Evolutionary conservation across 2,888 invertebrate genomes (phyloP).

Genomic region (Dasysyrphus albostriatus): DNA sequence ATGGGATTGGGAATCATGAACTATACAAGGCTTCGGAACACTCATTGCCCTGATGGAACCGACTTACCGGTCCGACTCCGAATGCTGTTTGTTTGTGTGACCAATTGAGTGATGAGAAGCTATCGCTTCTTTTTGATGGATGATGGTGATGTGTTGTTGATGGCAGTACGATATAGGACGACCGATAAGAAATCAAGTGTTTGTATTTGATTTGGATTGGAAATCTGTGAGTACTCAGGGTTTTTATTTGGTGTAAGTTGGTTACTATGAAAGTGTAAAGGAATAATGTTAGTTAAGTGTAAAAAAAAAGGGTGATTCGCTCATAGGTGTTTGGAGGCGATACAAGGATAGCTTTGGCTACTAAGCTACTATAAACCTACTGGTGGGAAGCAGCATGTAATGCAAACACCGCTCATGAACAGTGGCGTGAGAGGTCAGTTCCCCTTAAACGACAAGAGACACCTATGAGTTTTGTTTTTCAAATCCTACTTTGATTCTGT

Average conservation of each 20-base stretch:
- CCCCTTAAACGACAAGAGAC: too few species aligned
- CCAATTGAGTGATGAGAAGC: slow-evolving; percentile 74
- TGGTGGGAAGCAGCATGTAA: too few species aligned
- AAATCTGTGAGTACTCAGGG: slow-evolving; percentile 23
- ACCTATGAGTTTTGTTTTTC: too few species aligned
- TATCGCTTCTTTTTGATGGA: slow-evolving; percentile 74
- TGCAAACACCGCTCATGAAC: too few species aligned
- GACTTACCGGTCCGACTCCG: not conserved
- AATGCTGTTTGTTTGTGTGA: slow-evolving; percentile 45
- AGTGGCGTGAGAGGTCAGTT: too few species aligned
- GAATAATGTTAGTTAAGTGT: not conserved
- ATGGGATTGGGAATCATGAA: slow-evolving; percentile 45
- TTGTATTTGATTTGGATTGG: slow-evolving; percentile 47
- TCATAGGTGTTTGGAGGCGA: not conserved
- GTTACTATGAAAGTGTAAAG: not conserved
- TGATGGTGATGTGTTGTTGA: slow-evolving; percentile 65
- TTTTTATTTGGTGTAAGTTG: not conserved
- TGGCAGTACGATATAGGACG: slow-evolving; percentile 35
- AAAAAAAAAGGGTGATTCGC: not conserved
- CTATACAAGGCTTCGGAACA: slow-evolving; percentile 27
- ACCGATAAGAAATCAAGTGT: slow-evolving; percentile 63
- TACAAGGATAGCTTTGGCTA: not conserved
- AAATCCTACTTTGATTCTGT: too few species aligned
- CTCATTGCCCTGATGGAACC: not conserved
- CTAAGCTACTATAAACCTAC: too few species aligned